Evolutionary conservation across 2,797 vertebrate genomes (phyloP), one percentile per base, ranked within the genome.

Genomic region (Onychomys torridus): DNA sequence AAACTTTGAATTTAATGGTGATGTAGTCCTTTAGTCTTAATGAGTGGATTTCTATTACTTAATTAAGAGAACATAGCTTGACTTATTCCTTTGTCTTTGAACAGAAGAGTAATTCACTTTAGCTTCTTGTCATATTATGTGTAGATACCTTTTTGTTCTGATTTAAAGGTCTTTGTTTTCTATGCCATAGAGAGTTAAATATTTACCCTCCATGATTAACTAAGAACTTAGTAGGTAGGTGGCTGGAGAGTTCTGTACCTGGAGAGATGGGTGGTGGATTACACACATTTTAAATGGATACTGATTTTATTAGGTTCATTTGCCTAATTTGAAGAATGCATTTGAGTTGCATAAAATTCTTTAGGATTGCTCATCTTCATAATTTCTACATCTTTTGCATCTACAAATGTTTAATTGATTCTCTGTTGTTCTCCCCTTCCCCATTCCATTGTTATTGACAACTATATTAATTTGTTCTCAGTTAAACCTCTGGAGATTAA

Each of bases 241-340:
- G 25, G 67, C 43, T 76, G 17, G 29, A 93, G 89, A 93, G 19
- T 25, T 11, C 5, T 67, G 34, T 77, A 65, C 19, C 91, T 96
- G 79, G 59, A 84, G 84, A 94, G 75, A 61, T 32, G 29, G 25
- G 10, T 73, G 69, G 43, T 88, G 52, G 71, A 73, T 93, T 78
- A 79, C 34, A 34, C 46, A 69, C 69, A 76, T 93, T 95, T 94
- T 67, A 92, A 96, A 92, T 96, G 61, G 90, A 83, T 91, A 95
- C 79, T 96, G 88, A 97, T 91, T 96, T 96, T 96, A 93, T 95
- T 90, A 91, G 88, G 85, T 55, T 78, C 52, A 94, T 96, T 97
- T 97, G 71, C 90, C 90, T 97, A 97, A 92, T 96, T 96, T 97
- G 94, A 94, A 96, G 90, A 92, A 96, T 81, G 85, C 46, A n/a